phyloP scores from a whole-genome alignment of 2,113 vertebrate genomes.

The Heptranchias perlo region DNA sequence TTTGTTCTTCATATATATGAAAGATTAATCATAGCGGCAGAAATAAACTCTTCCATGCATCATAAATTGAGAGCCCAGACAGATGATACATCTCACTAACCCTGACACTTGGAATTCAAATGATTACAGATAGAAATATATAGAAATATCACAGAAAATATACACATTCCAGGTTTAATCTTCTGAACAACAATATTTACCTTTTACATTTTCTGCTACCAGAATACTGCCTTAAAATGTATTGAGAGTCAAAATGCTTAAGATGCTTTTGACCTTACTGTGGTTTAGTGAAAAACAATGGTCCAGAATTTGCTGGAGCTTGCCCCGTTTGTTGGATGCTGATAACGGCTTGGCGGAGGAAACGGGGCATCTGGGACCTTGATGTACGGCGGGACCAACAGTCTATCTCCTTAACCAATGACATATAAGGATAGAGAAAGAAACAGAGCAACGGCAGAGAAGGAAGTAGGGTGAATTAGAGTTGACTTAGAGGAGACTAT shows the following conservation, averaged over 20 bases:
- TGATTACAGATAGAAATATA: neutral
- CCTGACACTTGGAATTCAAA: neutral
- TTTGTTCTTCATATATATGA: neutral
- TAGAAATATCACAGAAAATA: neutral
- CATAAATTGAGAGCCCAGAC: neutral
- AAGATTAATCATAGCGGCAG: neutral
- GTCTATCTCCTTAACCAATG: too few relatives aligned
- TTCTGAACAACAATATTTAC: neutral
- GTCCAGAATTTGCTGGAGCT: too few relatives aligned
- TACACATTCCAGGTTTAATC: neutral
- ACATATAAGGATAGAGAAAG: too few relatives aligned
- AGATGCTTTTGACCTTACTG: neutral
- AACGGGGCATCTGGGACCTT: too few relatives aligned
- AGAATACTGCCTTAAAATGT: neutral
- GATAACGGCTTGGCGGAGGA: too few relatives aligned
- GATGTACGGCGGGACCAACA: too few relatives aligned
- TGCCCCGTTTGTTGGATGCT: too few relatives aligned
- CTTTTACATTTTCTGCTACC: neutral
- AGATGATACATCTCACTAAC: neutral
- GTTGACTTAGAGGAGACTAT: too few relatives aligned
- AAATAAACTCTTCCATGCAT: neutral
- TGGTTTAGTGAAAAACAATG: neutral
- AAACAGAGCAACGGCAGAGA: too few relatives aligned
- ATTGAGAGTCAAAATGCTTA: neutral
- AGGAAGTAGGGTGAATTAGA: too few relatives aligned